Base-by-base conservation (phyloP, 2,888 invertebrate genomes). In the Amphipoea lucens region DNA sequence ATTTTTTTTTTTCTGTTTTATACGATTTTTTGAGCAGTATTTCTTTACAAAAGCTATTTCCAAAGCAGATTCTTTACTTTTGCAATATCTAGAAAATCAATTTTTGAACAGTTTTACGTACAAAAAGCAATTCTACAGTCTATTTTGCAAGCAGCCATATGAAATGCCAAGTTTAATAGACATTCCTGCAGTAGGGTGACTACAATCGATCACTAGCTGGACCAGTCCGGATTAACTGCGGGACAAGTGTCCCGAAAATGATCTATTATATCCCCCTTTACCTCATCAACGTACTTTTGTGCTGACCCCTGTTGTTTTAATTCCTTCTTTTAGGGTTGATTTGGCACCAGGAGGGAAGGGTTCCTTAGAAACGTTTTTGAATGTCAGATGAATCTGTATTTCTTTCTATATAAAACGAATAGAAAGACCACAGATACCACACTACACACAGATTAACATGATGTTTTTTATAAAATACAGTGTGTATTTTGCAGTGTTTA, bases 181-280 rank as follows among this genome's bases (percentile, higher is more conserved):
- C 92, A 94, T 94, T 94, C 94, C 93, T 90, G 81, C 86, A 84
- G 85, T 90, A 90, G 91, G 91, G 92, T 87, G 83, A 76, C 75
- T 70, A 72, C 87, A 84, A 92, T 91, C 93, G 92, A 92, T 91
- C 90, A 87, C 91, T 93, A 93, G 86, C 81, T 83, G 91, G 91
- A 92, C 93, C 93, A 93, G 93, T 90, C 89, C 84, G 94, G 94
- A 96, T 96, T 95, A 95, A 94, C 92, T 89, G 81, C 87, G 83
- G 93, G 94, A 95, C 96, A 95, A 96, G 96, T 96, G 95, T 95
- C 92, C 95, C 96, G 95, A 95, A 96, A 96, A 96, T 96, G 96
- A 96, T 96, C 96, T 92, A 96, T 96, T 96, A 96, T 94, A 92
- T 94, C 92, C 96, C 95, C 96, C 95, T 96, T 96, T 96, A 96